These are phyloP conservation scores for Naja naja DNA, from an alignment of 2,113 vertebrate species.

Conservation along the genomic window DNA sequence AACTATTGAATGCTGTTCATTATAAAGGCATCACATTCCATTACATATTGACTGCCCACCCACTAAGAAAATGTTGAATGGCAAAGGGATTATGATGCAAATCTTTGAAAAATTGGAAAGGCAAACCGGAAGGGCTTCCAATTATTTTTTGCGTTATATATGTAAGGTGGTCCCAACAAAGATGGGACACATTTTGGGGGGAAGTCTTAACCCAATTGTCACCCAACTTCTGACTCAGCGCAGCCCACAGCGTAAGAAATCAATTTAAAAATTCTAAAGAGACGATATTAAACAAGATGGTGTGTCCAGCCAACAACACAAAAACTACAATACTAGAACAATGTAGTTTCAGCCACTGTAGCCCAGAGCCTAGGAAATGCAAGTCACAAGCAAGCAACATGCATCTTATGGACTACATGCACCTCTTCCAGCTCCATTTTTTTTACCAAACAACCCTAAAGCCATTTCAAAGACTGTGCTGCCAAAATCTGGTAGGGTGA, in stretches of 20 bases:
- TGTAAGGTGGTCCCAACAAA: not conserved
- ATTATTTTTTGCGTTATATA: not conserved
- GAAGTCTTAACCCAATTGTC: not conserved
- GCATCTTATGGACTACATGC: not conserved
- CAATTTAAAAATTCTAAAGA: not conserved
- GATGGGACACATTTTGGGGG: not conserved
- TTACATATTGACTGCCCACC: not conserved
- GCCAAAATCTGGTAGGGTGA: not conserved
- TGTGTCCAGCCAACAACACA: not conserved
- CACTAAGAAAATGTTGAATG: not conserved
- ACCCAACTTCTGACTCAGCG: not conserved
- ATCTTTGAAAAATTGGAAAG: not conserved
- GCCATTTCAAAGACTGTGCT: not conserved
- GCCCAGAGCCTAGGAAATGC: not conserved
- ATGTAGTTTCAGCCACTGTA: not conserved
- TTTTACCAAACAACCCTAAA: not conserved
- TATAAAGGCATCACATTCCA: not conserved
- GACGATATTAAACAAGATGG: not conserved
- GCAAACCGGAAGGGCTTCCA: not conserved
- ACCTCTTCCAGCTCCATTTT: not conserved
- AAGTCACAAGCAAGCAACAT: not conserved
- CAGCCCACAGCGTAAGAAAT: not conserved
- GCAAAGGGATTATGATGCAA: not conserved
- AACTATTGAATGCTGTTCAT: not conserved
- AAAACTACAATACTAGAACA: not conserved